Evolutionary conservation across 2,113 vertebrate species (phyloP).

Genomic region (Pterocles burchelli): DNA sequence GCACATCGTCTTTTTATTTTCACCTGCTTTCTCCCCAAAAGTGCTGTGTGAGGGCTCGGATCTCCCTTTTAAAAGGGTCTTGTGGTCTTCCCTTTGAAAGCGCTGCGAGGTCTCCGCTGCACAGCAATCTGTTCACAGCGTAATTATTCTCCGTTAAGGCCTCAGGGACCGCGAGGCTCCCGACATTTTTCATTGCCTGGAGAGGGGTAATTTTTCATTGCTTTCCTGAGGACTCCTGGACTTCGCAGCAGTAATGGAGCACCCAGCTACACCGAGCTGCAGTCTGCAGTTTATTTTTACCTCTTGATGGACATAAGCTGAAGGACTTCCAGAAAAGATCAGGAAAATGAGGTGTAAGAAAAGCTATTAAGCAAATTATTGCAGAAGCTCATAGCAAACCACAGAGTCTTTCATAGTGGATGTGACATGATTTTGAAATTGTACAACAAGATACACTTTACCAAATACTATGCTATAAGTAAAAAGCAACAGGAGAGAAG

Average conservation of each 20-base stretch:
- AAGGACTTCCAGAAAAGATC: background rate
- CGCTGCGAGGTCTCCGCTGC: accelerated
- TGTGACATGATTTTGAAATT: background rate
- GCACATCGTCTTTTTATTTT: background rate
- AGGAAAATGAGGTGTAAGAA: background rate
- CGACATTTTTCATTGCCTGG: conserved; percentile 31
- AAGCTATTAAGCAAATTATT: background rate
- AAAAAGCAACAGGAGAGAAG: background rate
- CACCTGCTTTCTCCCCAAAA: background rate
- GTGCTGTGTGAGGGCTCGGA: background rate
- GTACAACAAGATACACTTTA: background rate
- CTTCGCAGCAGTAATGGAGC: background rate
- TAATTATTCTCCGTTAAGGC: conserved; percentile 9
- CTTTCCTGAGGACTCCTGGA: conserved; percentile 20
- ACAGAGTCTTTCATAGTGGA: background rate
- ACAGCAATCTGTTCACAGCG: background rate
- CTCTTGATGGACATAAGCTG: background rate
- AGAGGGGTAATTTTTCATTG: conserved; percentile 57
- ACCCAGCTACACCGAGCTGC: background rate
- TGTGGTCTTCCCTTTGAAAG: background rate
- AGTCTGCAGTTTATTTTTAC: conserved; percentile 24
- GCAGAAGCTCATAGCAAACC: background rate
- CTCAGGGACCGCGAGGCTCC: background rate
- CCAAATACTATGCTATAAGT: background rate
- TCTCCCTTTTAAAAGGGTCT: background rate